Conservation (phyloP, 1,140 invertebrate species). For the Telenomus remus region DNA sequence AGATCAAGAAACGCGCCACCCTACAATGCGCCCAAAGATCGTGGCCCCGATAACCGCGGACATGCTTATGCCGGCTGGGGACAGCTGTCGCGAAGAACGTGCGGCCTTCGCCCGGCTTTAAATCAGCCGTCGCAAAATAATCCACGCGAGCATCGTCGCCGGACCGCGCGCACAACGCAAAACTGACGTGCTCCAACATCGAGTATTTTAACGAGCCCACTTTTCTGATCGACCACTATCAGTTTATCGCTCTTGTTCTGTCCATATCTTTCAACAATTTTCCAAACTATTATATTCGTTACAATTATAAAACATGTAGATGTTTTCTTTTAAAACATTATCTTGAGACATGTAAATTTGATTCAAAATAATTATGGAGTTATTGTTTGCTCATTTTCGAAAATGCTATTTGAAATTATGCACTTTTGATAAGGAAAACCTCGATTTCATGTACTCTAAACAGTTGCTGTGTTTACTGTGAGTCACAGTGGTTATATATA, state of each 20-base stretch:
- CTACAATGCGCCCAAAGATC: constrained; percentile 39
- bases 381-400: too few species aligned
- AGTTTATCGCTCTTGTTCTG: too few species aligned
- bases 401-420: too few species aligned
- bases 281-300: too few species aligned
- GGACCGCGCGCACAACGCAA: constrained; percentile 16
- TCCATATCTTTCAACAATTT: not conserved
- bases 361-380: too few species aligned
- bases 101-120: constrained; percentile 25
- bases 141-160: constrained; percentile 16
- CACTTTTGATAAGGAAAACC: too few species aligned
- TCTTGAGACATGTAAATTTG: too few species aligned
- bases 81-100: constrained; percentile 45
- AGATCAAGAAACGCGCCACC: constrained; percentile 43
- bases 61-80: constrained; percentile 45
- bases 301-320: too few species aligned
- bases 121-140: constrained; percentile 38
- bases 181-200: constrained; percentile 31
- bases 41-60: constrained; percentile 30
- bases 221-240: constrained; percentile 27
- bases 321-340: too few species aligned
- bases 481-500: not conserved
- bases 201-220: constrained; percentile 38
- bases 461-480: not conserved
- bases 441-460: not conserved